A percentile compares a stretch with the other conserved stretches of the same genome.
Evolutionary conservation across 2,888 invertebrate species (phyloP).

Genomic region (Stegana nigrithorax): DNA sequence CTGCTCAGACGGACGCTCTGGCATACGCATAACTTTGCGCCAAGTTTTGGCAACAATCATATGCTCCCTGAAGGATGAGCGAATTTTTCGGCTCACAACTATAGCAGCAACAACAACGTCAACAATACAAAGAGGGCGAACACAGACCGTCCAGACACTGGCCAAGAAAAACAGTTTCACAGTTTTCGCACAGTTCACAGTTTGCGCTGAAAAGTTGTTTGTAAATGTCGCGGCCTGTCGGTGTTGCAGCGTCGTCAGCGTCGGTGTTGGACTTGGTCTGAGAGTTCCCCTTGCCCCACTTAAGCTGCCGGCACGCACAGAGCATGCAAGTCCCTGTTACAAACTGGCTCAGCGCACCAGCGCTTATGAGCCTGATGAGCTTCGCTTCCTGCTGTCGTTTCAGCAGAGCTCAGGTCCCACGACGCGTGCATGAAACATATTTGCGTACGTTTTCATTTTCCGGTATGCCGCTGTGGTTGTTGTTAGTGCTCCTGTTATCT

Average conservation of each 20-base stretch:
- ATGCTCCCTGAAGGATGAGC: background rate
- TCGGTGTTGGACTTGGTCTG: no score
- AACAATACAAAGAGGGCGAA: background rate
- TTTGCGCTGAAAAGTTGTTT: constrained; percentile 52
- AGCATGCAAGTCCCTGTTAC: no score
- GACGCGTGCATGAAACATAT: constrained; percentile 39
- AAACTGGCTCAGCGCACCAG: background rate
- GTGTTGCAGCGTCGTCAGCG: no score
- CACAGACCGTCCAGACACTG: constrained; percentile 14
- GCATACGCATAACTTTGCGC: constrained; percentile 10
- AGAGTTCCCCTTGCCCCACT: no score
- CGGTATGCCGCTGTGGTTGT: background rate
- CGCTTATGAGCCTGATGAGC: constrained; percentile 4
- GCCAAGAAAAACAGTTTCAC: constrained; percentile 39
- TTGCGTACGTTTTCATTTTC: constrained; percentile 41
- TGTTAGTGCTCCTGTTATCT: background rate
- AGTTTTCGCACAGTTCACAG: constrained; percentile 47
- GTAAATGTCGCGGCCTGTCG: constrained; percentile 53
- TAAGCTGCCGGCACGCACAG: constrained; percentile 16
- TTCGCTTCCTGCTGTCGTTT: constrained; percentile 27
- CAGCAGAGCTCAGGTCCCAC: no score
- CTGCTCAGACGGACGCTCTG: background rate
- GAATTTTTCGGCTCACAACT: background rate
- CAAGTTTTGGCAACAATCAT: constrained; percentile 12
- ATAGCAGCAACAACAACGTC: background rate